Percentiles rank a stretch among this genome's conserved stretches.
Evolutionary conservation across 1,140 invertebrate genomes (phyloP).

Genomic region (Euglossa dilemma): DNA sequence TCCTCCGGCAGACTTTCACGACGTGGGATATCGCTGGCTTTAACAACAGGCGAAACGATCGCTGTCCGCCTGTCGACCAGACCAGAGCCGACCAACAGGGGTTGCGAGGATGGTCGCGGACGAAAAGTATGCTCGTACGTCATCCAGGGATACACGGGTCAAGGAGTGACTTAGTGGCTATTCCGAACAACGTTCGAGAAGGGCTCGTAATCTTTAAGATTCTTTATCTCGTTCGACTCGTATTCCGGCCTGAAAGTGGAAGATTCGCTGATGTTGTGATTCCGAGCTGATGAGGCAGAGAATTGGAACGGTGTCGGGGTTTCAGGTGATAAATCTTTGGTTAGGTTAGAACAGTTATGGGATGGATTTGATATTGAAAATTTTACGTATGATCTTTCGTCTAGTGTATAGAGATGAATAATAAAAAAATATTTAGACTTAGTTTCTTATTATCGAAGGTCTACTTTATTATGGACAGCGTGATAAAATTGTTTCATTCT

Average conservation of each 20-base stretch:
- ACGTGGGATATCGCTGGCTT: neutral
- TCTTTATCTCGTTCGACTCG: slow-evolving; percentile 21
- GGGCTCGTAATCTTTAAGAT: slow-evolving; percentile 39
- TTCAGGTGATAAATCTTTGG: no score
- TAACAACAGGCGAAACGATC: neutral
- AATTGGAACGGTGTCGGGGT: no score
- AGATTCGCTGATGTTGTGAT: slow-evolving; percentile 30
- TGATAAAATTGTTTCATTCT: no score
- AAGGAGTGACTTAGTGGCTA: slow-evolving; percentile 67
- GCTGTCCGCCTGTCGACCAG: neutral
- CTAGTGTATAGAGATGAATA: no score
- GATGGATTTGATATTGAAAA: no score
- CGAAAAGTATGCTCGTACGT: slow-evolving; percentile 70
- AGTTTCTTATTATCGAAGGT: no score
- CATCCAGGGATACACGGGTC: slow-evolving; percentile 64
- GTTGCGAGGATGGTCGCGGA: slow-evolving; percentile 40
- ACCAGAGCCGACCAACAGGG: neutral
- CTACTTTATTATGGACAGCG: no score
- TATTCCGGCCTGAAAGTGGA: neutral
- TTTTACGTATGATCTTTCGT: no score
- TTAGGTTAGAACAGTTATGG: no score
- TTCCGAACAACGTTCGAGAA: slow-evolving; percentile 58
- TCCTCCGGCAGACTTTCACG: neutral
- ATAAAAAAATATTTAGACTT: no score
- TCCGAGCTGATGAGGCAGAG: no score